Evolutionary conservation across 2,888 invertebrate species (phyloP), one percentile per base, ranked within the genome.

Genomic region (Amorpha juglandis): DNA sequence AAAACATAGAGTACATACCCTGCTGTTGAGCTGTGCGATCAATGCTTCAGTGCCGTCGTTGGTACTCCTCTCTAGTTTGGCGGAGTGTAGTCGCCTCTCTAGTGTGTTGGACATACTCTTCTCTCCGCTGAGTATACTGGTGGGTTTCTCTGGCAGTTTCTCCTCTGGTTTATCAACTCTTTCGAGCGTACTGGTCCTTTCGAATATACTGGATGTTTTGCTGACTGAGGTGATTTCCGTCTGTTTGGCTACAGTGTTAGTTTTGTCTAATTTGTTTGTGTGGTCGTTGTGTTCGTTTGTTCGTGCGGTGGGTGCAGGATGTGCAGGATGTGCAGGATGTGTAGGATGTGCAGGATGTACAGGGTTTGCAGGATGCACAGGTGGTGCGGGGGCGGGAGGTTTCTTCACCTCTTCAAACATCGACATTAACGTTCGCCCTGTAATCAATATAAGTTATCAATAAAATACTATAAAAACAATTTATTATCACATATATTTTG

Each of bases 341-440:
- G 66, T 68, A 16, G 79, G 77, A 63, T 78, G 79, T 12, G 71
- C 67, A 19, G 78, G 68, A 62, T 84, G 78, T 63, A 82, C 67
- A 6, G 84, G 84, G 0, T n/a, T 12, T 6, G 47, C 6, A 87
- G 87, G 64, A 82, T 67, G 7, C 84, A 83, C 0, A 87, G 87
- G 8, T 84, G 84, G 0, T 86, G 88, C 6, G 83, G 75, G 0
- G 86, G 87, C 7, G 88, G 74, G 75, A 0, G 89, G 89, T 68
- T 89, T 91, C 76, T 90, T 91, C n/a, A 90, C 76, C 4, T 92
- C 92, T 21, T 92, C 92, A 53, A 91, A 68, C 91, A 90, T 91
- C 9, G 89, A 82, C 51, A 86, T 78, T 69, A 93, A 74, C 27
- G 92, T 92, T 55, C 92, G 89, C 63, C 92, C 92, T 92, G 79